Base-by-base conservation (phyloP, 2,888 invertebrate genomes). In the Choristoneura rosaceana region DNA sequence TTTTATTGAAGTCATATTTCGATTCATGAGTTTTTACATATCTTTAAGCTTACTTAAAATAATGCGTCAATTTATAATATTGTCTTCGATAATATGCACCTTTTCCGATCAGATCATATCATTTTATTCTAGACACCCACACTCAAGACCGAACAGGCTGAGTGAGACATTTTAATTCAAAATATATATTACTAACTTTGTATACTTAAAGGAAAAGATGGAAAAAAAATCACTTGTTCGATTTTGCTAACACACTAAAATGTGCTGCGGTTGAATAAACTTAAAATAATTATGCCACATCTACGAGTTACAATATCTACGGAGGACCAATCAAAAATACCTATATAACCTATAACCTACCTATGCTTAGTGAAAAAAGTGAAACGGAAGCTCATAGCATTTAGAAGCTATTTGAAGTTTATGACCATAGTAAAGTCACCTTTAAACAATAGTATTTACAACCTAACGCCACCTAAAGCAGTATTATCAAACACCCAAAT, bases 401-500 rank as follows among this genome's bases (percentile, higher is more conserved):
- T 55, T 33, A 15, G 15, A 33, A 62, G n/a, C 43, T 62, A 58
- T 58, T 38, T 25, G 9, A 25, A 34, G 38, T 67, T 62, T 63
- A 66, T 66, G 8, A 17, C 45, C n/a, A 55, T 50, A 38, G 17
- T 55, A 67, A 61, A 47, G 52, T 15, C 43, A 61, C 15, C 14
- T 52, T 60, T 50, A 59, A 63, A 68, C 71, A 71, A 71, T 45
- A 63, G 47, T 50, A 38, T 68, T 71, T 67, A 71, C 62, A 62
- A 58, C 62, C 55, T 50, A 9, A 47, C 4, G 62, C 71, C 62
- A 68, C 71, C 63, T 64, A 50, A 50, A 58, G 58, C 62, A 25
- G 25, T 62, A 62, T 58, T 64, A 73, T 69, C 64, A 69, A 61
- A 66, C 71, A 60, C 73, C 68, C 59, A 43, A 73, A 74, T 69